These are phyloP conservation scores for Scolanthus callimorphus DNA, from an alignment of 92 coral and sea anemone species.

Conservation along the genomic window DNA sequence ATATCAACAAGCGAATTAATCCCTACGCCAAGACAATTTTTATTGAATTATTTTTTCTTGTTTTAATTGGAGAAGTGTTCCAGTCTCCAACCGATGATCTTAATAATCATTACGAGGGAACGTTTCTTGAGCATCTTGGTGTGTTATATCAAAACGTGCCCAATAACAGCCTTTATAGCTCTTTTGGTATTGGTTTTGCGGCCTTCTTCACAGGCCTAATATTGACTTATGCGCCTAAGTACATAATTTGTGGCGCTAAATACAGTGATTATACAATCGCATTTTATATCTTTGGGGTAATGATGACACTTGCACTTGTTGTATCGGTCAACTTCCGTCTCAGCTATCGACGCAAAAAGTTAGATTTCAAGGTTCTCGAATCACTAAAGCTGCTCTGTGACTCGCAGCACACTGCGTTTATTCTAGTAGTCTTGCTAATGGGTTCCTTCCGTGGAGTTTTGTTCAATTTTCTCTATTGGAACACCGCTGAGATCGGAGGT, in stretches of 20 bases:
- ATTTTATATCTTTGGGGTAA: conserved; percentile 55
- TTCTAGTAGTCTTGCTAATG: conserved; percentile 57
- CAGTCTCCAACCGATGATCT: conserved; percentile 82
- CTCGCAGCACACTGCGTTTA: conserved; percentile 37
- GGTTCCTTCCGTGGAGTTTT: conserved; percentile 76
- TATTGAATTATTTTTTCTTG: conserved; percentile 56
- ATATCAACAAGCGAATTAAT: conserved; percentile 50
- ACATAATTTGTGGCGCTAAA: conserved; percentile 40
- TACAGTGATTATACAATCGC: conserved; percentile 73
- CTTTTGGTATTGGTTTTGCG: conserved; percentile 62
- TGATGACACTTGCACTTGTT: conserved; percentile 61
- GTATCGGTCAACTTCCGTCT: conserved; percentile 59
- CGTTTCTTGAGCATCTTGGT: conserved; percentile 78
- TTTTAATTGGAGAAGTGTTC: conserved; percentile 59
- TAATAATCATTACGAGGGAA: conserved; percentile 77
- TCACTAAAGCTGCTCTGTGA: conserved; percentile 48
- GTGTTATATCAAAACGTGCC: conserved; percentile 65
- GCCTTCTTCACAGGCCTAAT: conserved; percentile 69
- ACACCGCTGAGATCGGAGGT: conserved; percentile 74
- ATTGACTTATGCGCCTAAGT: conserved; percentile 54
- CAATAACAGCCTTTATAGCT: conserved; percentile 63
- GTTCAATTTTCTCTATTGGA: conserved; percentile 82
- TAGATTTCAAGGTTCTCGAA: conserved; percentile 46
- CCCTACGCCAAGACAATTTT: conserved; percentile 64
- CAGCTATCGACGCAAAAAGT: conserved; percentile 51